Conservation (phyloP, 2,113 vertebrate genomes). For the Rhombomys opimus region DNA sequence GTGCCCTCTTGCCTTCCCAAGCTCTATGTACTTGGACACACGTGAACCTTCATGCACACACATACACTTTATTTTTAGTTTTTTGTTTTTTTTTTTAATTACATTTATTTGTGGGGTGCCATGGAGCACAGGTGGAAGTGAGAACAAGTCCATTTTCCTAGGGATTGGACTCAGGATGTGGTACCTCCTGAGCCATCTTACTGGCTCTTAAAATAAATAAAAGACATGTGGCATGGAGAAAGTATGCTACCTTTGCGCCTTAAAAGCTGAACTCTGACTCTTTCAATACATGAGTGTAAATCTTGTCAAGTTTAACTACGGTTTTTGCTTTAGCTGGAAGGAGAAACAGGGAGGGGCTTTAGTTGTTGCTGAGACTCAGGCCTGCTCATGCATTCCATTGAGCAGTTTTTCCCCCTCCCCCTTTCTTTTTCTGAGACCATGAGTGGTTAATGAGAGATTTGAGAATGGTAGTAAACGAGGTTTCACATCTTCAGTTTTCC, state of each 20-base stretch:
- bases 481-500: conserved; percentile 48
- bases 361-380: conserved; percentile 41
- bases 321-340: conserved; percentile 45
- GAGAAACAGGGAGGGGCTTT: background rate
- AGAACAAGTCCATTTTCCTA: background rate
- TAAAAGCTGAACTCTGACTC: conserved; percentile 43
- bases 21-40: background rate
- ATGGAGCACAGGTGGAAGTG: too few species aligned
- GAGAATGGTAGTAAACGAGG: conserved; percentile 57
- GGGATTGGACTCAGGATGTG: background rate
- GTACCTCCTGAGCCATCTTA: background rate
- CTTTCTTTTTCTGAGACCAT: background rate
- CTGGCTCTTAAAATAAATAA: background rate
- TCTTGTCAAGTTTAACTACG: conserved; percentile 60
- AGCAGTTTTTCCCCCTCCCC: background rate
- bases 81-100: too few species aligned
- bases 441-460: conserved; percentile 70
- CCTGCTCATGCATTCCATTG: conserved; percentile 59
- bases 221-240: background rate
- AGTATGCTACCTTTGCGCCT: conserved; percentile 17
- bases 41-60: background rate
- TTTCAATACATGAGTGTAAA: conserved; percentile 56
- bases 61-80: background rate
- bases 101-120: background rate
- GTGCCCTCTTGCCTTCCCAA: background rate